Conservation (phyloP, 2,888 invertebrate genomes). For the Lucinisca nassula region DNA sequence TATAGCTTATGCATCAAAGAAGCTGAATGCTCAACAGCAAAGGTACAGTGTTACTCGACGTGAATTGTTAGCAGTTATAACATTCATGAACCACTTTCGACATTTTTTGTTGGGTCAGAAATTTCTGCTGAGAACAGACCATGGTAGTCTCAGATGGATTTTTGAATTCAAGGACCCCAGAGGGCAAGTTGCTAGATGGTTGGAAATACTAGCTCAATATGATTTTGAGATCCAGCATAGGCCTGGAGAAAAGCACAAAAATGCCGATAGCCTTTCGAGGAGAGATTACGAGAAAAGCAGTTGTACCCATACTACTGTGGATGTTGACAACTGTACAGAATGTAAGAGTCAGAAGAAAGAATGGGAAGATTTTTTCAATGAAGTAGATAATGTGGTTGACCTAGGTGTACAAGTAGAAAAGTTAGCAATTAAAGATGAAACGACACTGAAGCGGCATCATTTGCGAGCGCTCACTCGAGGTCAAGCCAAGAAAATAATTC, state of each 20-base stretch:
- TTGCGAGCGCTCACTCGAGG: not conserved
- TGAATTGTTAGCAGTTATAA: slow-evolving; percentile 65
- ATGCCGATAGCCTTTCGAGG: slow-evolving; percentile 41
- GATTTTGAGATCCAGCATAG: slow-evolving; percentile 57
- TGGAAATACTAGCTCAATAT: slow-evolving; percentile 49
- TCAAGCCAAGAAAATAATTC: not conserved
- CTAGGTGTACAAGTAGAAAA: not conserved
- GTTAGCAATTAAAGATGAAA: not conserved
- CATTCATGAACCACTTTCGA: slow-evolving; percentile 66
- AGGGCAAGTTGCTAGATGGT: slow-evolving; percentile 57
- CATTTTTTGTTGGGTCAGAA: slow-evolving; percentile 63
- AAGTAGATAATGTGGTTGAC: slow-evolving; percentile 1
- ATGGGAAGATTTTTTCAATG: not conserved
- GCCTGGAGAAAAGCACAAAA: slow-evolving; percentile 42
- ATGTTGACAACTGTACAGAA: not conserved
- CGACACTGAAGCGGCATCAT: too few species aligned
- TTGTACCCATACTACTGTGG: too few species aligned
- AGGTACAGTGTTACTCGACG: slow-evolving; percentile 60
- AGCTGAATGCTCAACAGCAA: slow-evolving; percentile 41
- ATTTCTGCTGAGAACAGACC: slow-evolving; percentile 66
- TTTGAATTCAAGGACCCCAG: slow-evolving; percentile 53
- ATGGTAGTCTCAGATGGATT: slow-evolving; percentile 62
- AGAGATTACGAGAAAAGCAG: too few species aligned
- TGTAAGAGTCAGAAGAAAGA: not conserved
- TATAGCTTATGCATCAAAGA: slow-evolving; percentile 59